A percentile compares a stretch with the other conserved stretches of the same genome.
Conservation (phyloP, 2,888 invertebrate genomes). For the Asteroscopus sphinx region DNA sequence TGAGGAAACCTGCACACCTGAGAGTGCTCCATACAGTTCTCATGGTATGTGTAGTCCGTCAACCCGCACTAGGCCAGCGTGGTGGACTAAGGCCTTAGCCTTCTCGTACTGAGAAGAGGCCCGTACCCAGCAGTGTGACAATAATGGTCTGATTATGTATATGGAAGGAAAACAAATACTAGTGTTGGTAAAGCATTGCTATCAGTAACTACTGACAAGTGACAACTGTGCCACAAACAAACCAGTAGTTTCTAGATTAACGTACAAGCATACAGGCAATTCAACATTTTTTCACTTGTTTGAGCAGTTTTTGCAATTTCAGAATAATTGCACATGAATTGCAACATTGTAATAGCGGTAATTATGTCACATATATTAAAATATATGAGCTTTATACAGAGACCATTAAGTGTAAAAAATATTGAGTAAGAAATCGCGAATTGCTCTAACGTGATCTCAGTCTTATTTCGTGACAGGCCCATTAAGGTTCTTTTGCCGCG, state of each 20-base stretch:
- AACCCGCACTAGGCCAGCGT: too few species aligned
- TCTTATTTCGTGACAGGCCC: constrained; percentile 35
- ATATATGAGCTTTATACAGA: constrained; percentile 5
- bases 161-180: background rate
- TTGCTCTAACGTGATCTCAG: constrained; percentile 21
- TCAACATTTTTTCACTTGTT: background rate
- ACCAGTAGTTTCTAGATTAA: constrained; percentile 5
- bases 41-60: too few species aligned
- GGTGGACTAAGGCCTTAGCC: too few species aligned
- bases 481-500: constrained; percentile 17
- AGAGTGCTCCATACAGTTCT: too few species aligned
- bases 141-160: too few species aligned
- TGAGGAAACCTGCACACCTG: too few species aligned
- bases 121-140: too few species aligned
- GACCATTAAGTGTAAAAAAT: background rate
- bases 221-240: background rate
- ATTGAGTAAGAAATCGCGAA: constrained; percentile 25
- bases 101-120: too few species aligned
- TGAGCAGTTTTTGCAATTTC: constrained; percentile 6
- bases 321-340: constrained; percentile 19
- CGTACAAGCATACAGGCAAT: background rate
- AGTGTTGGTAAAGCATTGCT: too few species aligned
- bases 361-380: constrained; percentile 15
- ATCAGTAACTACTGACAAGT: too few species aligned
- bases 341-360: constrained; percentile 25